Evolutionary conservation across 2,797 vertebrate species (phyloP), one percentile per base, ranked within the genome.

Genomic region (Mionectes olivaceus): DNA sequence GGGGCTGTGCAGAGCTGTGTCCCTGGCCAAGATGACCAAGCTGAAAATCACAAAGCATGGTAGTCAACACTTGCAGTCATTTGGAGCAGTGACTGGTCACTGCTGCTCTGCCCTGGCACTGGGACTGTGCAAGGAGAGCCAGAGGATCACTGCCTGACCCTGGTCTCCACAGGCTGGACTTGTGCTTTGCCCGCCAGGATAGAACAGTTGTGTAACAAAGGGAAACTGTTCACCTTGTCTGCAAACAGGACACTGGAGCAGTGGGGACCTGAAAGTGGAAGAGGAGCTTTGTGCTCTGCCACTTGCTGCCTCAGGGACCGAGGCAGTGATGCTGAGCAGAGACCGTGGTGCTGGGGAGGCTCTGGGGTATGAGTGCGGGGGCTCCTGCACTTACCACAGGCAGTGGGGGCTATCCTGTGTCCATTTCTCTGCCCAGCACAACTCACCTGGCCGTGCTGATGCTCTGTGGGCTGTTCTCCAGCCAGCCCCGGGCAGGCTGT

Each of bases 161-260:
- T 24, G 13, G 19, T 37, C 28, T 67, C 25, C 15, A 57, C 23
- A n/a, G 37, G n/a, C 55, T 64, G 69, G 14, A 46, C 50, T 44
- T 15, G 64, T 13, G 33, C 24, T 46, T 32, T 30, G 37, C 7
- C 8, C 32, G 52, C 22, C 27, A 52, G 75, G 52, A 8, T 5
- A 11, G n/a, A 59, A 6, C 57, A 37, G 39, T 30, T 63, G 47
- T 46, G 52, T 41, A 53, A 69, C 37, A 6, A 52, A 35, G 9
- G 15, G n/a, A 28, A 75, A 46, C 22, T 0, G 0, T 10, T 55
- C 59, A 7, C 22, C 7, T 15, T 0, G 0, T 14, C 23, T 60
- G 43, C 46, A 47, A 22, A 15, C 28, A 12, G 27, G 13, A 21
- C 2, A 1, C 21, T 27, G 21, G 27, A 73, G 44, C 0, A 1